Evolutionary conservation across 2,888 invertebrate species (phyloP).

Genomic region (Dromius quadrimaculatus): DNA sequence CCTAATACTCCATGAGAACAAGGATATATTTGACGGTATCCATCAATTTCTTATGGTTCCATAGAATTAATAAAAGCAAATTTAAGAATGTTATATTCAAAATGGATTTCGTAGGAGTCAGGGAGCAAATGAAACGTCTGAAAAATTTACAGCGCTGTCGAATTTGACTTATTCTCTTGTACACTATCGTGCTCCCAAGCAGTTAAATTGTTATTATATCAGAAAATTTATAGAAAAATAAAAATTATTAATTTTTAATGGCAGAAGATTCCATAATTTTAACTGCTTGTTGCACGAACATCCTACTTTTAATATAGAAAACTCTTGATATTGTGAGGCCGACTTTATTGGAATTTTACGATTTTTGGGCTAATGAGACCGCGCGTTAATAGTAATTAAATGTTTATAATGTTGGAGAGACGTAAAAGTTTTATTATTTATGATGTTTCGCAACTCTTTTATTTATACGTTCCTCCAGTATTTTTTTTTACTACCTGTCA

Average conservation of each 20-base stretch:
- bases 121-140: not conserved
- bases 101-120: not conserved
- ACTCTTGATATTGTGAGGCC: slow-evolving; percentile 18
- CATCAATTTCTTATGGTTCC: no score
- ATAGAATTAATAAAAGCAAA: not conserved
- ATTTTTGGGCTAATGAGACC: slow-evolving; percentile 49
- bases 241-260: slow-evolving; percentile 44
- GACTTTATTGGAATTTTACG: slow-evolving; percentile 40
- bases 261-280: slow-evolving; percentile 19
- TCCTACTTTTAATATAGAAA: slow-evolving; percentile 23
- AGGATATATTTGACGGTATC: no score
- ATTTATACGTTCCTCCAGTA: slow-evolving; percentile 16
- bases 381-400: slow-evolving; percentile 49
- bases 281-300: slow-evolving; percentile 17
- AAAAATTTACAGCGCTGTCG: not conserved
- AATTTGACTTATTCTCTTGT: slow-evolving; percentile 3
- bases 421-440: slow-evolving; percentile 48
- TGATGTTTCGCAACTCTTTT: slow-evolving; percentile 44
- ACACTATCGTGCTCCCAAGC: slow-evolving; percentile 8
- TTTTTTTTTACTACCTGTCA: slow-evolving; percentile 12
- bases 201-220: slow-evolving; percentile 26
- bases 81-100: not conserved
- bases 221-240: slow-evolving; percentile 37
- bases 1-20: not conserved
- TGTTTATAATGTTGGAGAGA: slow-evolving; percentile 41